These are phyloP conservation scores for Noctua comes DNA, from an alignment of 2,888 invertebrate genomes.

Conservation along the genomic window DNA sequence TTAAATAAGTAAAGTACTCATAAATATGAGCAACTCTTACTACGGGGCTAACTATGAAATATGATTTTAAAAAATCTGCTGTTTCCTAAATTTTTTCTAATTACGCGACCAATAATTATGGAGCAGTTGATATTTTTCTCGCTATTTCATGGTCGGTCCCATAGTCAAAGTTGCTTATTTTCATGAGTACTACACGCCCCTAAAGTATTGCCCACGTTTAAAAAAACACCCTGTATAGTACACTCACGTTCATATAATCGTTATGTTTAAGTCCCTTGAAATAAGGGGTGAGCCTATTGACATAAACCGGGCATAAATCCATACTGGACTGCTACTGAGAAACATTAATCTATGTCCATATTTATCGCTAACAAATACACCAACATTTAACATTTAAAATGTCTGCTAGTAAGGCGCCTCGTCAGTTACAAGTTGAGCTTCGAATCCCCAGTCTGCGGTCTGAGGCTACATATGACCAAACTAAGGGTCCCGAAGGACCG, in stretches of 20 bases:
- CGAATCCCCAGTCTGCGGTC: constrained; percentile 56
- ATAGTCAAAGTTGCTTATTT: no score
- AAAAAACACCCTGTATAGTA: no score
- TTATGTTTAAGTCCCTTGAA: background rate
- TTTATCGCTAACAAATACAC: constrained; percentile 2
- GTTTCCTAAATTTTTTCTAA: no score
- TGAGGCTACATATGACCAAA: constrained; percentile 59
- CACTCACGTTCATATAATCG: background rate
- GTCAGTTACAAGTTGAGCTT: constrained; percentile 53
- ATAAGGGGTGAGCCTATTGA: background rate
- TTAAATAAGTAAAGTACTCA: no score
- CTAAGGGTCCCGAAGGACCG: constrained; percentile 53
- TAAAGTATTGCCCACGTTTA: no score
- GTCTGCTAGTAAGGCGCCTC: constrained; percentile 23
- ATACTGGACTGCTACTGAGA: background rate
- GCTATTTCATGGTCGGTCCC: no score
- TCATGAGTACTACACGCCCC: no score
- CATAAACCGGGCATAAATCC: background rate
- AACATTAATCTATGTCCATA: background rate
- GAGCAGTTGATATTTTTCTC: no score
- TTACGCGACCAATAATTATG: no score
- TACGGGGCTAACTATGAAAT: no score
- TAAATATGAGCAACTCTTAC: no score
- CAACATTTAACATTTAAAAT: constrained; percentile 31
- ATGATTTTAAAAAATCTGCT: no score